Evolutionary conservation across 2,888 invertebrate genomes (phyloP).

Genomic region (Onthophagus sagittarius): DNA sequence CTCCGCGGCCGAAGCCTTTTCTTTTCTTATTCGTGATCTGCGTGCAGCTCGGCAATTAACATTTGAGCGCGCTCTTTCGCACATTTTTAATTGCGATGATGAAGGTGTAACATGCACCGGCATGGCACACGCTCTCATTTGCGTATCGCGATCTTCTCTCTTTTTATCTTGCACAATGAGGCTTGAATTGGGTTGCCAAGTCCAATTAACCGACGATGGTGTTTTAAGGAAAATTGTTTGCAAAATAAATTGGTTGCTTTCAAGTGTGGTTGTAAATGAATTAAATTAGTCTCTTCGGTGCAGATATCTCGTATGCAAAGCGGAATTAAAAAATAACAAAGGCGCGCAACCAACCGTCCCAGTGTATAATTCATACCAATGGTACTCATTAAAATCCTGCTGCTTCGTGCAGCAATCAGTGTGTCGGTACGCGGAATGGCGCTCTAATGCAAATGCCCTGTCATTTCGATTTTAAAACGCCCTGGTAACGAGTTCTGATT

Average conservation of each 20-base stretch:
- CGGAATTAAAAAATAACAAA: not conserved
- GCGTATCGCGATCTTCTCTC: slow-evolving; percentile 3
- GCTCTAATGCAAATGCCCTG: not conserved
- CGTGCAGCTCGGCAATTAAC: not conserved
- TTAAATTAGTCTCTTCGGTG: not conserved
- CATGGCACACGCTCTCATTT: not conserved
- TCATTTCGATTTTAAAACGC: not conserved
- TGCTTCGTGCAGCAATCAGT: not conserved
- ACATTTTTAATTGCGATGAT: slow-evolving; percentile 4
- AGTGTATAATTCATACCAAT: not conserved
- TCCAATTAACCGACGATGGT: not conserved
- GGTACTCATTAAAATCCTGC: not conserved
- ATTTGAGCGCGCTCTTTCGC: not conserved
- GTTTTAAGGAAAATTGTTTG: not conserved
- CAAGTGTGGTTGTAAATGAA: not conserved
- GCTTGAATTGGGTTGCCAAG: not conserved
- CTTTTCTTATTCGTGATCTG: not conserved
- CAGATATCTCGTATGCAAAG: not conserved
- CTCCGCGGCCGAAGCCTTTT: not conserved
- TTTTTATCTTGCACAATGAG: not conserved
- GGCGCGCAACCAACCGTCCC: not conserved
- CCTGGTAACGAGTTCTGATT: not conserved
- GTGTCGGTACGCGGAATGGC: not conserved
- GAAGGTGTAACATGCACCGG: not conserved
- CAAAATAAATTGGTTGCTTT: not conserved